Percentiles rank a stretch among this genome's conserved stretches.
Evolutionary conservation across 2,113 vertebrate species (phyloP).

Genomic region (Sitta europaea): DNA sequence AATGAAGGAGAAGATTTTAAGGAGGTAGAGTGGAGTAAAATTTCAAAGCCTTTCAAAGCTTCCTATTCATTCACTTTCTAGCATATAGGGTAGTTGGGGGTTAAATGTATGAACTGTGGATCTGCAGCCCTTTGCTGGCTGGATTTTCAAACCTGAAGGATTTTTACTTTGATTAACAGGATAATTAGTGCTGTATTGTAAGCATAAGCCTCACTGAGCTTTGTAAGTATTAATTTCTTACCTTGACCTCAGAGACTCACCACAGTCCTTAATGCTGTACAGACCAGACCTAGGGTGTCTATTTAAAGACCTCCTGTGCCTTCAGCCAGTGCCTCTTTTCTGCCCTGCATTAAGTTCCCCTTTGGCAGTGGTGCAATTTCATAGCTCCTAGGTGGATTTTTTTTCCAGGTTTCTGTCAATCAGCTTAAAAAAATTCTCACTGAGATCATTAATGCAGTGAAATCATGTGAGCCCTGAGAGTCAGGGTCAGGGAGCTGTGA

Average conservation of each 20-base stretch:
- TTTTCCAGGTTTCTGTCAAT: conserved; percentile 20
- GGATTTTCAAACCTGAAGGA: conserved; percentile 11
- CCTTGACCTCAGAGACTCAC: not conserved
- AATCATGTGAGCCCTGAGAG: not conserved
- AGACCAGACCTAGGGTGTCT: not conserved
- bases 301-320: not conserved
- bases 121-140: not conserved
- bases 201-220: not conserved
- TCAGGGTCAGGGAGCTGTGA: not conserved
- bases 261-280: not conserved
- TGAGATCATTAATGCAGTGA: conserved; percentile 23
- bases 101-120: not conserved
- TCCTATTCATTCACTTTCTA: not conserved
- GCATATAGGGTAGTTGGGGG: not conserved
- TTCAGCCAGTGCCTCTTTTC: not conserved
- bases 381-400: not conserved
- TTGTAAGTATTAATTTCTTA: conserved; percentile 4
- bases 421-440: conserved; percentile 38
- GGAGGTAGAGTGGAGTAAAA: not conserved
- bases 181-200: conserved; percentile 16
- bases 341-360: not conserved
- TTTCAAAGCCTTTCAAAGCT: not conserved
- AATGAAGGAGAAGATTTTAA: not conserved
- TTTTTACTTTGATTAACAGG: conserved; percentile 39
- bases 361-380: not conserved